Percentiles rank a stretch among this genome's conserved stretches.
These are phyloP conservation scores for Meloidogyne floridensis DNA, from an alignment of 1,140 invertebrate species.

Conservation along the genomic window DNA sequence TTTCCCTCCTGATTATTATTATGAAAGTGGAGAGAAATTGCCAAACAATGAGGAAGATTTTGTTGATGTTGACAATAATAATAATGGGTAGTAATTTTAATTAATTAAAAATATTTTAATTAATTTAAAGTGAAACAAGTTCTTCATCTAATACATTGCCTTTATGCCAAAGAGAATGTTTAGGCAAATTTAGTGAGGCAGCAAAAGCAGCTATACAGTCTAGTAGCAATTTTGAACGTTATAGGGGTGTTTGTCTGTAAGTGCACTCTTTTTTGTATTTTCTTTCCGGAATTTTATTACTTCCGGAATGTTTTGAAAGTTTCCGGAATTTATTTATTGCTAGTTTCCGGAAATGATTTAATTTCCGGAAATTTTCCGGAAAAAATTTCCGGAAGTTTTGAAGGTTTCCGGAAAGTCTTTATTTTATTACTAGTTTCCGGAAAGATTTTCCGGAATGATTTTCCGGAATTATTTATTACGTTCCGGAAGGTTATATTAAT, in stretches of 20 bases:
- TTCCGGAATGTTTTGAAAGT: background rate
- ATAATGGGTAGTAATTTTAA: conserved; percentile 2
- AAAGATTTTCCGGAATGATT: background rate
- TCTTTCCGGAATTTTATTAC: background rate
- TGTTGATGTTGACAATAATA: conserved; percentile 3
- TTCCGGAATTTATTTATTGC: background rate
- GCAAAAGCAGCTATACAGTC: conserved; percentile 26
- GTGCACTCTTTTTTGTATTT: conserved; percentile 9
- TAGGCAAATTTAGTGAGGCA: conserved; percentile 27
- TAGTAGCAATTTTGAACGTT: conserved; percentile 28
- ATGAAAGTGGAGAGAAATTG: background rate
- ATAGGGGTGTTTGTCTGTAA: conserved; percentile 29
- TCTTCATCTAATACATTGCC: background rate
- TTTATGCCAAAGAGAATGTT: conserved; percentile 18
- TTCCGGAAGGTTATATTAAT: background rate
- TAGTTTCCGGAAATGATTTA: background rate
- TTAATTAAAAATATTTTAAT: background rate
- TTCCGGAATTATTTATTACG: background rate
- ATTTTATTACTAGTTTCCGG: background rate
- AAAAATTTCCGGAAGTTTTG: background rate
- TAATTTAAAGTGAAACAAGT: background rate
- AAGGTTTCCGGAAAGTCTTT: background rate
- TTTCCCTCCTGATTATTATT: conserved; percentile 15
- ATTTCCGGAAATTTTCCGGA: background rate
- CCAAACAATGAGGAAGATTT: background rate